Evolutionary conservation across 1,140 invertebrate genomes (phyloP).

Genomic region (Microvelia longipes): DNA sequence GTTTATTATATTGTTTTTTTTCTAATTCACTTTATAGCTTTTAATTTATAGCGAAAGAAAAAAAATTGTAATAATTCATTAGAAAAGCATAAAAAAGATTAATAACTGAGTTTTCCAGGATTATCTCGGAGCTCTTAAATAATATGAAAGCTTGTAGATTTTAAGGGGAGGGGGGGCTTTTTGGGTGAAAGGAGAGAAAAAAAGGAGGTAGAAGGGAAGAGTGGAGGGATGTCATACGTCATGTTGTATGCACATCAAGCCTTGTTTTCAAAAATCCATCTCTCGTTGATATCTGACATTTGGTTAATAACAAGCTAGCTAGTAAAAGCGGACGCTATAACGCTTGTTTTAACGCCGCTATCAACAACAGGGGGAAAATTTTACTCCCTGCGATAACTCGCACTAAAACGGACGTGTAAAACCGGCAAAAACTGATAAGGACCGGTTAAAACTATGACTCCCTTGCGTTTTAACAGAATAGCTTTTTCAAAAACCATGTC

Average conservation of each 20-base stretch:
- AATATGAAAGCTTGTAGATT: neutral
- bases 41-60: too few species aligned
- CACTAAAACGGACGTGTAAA: neutral
- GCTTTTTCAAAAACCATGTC: neutral
- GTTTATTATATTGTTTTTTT: too few species aligned
- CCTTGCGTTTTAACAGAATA: neutral
- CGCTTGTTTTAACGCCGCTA: neutral
- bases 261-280: neutral
- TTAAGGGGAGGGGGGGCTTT: neutral
- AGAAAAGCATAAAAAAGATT: neutral
- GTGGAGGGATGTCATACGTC: neutral
- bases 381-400: neutral
- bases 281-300: neutral
- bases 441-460: neutral
- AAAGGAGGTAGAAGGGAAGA: neutral
- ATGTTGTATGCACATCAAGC: neutral
- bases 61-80: too few species aligned
- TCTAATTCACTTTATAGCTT: too few species aligned
- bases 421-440: neutral
- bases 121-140: neutral
- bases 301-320: neutral
- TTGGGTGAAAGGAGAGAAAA: neutral
- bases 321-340: neutral
- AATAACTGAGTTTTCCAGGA: neutral
- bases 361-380: neutral